Percentiles rank a stretch among this genome's conserved stretches.
These are phyloP conservation scores for Nibea coibor DNA, from an alignment of 2,113 vertebrate genomes.

Conservation along the genomic window DNA sequence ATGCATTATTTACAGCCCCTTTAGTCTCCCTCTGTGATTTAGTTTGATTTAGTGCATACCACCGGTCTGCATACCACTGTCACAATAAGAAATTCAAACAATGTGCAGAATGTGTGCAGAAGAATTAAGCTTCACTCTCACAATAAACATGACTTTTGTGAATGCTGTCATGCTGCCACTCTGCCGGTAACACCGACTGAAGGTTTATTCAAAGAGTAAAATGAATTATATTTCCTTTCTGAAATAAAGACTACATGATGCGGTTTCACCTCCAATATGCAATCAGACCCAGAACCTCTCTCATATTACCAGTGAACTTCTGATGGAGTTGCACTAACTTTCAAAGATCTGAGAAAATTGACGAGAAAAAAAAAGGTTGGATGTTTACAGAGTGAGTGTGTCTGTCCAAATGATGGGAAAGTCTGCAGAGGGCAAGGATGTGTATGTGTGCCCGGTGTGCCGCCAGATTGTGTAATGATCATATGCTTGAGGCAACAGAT, in stretches of 20 bases:
- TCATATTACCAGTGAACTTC: neutral
- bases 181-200: neutral
- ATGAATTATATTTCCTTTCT: neutral
- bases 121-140: neutral
- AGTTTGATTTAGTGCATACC: neutral
- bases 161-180: neutral
- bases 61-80: neutral
- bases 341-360: slow-evolving; percentile 1
- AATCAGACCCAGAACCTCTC: neutral
- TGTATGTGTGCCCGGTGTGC: neutral
- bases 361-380: neutral
- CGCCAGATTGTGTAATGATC: neutral
- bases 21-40: neutral
- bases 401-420: slow-evolving; percentile 2
- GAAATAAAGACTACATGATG: neutral
- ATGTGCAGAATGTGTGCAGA: neutral
- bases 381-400: slow-evolving; percentile 10
- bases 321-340: neutral
- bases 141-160: neutral
- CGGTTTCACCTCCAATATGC: neutral
- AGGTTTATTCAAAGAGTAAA: neutral
- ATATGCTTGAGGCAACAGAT: slow-evolving; percentile 1
- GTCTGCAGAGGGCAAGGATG: neutral
- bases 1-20: neutral
- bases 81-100: neutral